Percentiles rank a stretch among this genome's conserved stretches.
phyloP scores from a whole-genome alignment of 2,113 vertebrate genomes.

The Chaetura pelagica region DNA sequence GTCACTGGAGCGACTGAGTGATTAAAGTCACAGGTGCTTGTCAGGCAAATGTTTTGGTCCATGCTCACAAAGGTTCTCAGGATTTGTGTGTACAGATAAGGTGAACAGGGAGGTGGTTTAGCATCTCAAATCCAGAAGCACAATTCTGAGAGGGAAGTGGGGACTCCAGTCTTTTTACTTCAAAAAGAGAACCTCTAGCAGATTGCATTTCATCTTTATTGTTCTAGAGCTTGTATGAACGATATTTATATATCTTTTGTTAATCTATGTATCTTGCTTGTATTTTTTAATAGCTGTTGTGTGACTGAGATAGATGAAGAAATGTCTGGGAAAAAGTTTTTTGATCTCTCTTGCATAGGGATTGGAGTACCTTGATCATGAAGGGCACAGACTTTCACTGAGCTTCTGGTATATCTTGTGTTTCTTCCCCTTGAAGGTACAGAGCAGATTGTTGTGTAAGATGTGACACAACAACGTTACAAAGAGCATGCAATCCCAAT shows the following conservation, averaged over 20 bases:
- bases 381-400: background rate
- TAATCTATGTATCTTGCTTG: background rate
- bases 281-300: background rate
- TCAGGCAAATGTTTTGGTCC: background rate
- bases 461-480: background rate
- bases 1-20: background rate
- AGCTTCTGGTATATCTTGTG: background rate
- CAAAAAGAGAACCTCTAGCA: background rate
- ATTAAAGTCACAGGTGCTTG: background rate
- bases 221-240: background rate
- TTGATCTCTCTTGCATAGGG: background rate
- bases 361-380: background rate
- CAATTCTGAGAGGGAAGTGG: background rate
- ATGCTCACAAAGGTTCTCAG: background rate
- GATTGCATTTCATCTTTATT: background rate
- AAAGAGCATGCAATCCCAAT: background rate
- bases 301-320: background rate
- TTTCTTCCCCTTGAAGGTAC: background rate
- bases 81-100: background rate
- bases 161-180: background rate
- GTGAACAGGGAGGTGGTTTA: background rate
- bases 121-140: background rate
- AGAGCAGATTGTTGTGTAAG: background rate
- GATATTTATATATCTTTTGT: background rate
- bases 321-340: background rate